phyloP scores from a whole-genome alignment of 2,797 vertebrate genomes.

The Carduelis carduelis region DNA sequence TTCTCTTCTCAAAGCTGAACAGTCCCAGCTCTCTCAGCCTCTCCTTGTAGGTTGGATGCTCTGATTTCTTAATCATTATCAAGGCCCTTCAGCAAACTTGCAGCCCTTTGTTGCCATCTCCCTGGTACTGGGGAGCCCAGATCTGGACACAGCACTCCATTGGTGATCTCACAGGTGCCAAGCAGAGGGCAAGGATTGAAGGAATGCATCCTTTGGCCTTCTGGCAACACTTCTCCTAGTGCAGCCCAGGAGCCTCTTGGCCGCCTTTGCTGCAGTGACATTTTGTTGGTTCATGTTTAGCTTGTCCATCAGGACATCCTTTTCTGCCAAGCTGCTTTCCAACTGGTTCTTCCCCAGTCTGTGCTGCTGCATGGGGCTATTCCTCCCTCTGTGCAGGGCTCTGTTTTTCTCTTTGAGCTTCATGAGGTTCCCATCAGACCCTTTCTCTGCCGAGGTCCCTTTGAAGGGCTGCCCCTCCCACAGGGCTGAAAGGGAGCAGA shows the following conservation, averaged over 20 bases:
- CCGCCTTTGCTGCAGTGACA: not conserved
- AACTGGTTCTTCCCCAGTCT: not conserved
- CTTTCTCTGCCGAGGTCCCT: not conserved
- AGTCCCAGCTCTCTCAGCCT: not conserved
- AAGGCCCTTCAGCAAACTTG: not conserved
- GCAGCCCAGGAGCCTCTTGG: not conserved
- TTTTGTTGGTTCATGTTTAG: not conserved
- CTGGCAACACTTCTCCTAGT: not conserved
- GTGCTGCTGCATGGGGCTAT: not conserved
- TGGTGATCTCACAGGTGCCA: not conserved
- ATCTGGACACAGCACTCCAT: not conserved
- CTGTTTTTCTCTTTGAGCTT: not conserved
- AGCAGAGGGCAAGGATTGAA: not conserved
- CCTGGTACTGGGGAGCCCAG: not conserved
- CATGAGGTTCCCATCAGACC: not conserved
- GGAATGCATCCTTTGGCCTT: not conserved
- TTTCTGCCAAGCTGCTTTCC: not conserved
- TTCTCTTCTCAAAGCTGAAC: not conserved
- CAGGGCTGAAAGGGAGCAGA: not conserved
- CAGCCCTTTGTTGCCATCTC: not conserved
- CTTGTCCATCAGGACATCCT: not conserved
- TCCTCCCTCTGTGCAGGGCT: not conserved
- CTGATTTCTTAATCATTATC: not conserved
- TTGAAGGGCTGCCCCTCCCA: not conserved
- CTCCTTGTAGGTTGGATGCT: not conserved